phyloP scores from a whole-genome alignment of 2,797 vertebrate species.

The Anisognathus igniventris region DNA sequence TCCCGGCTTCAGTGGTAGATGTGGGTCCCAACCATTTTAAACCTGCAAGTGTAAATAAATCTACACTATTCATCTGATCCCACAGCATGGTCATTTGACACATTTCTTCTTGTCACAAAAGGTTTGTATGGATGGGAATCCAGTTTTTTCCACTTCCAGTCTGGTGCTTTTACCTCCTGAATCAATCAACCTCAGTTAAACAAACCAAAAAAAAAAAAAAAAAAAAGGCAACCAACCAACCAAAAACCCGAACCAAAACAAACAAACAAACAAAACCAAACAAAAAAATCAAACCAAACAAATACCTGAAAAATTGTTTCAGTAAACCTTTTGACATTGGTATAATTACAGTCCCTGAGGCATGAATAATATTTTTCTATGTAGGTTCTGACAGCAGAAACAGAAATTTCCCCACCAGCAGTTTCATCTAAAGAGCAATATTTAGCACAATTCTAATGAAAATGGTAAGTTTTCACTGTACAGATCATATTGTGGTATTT shows the following conservation, averaged over 20 bases:
- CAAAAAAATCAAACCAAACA: neutral
- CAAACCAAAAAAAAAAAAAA: neutral
- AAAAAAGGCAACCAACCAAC: neutral
- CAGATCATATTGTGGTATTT: neutral
- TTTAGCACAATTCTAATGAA: neutral
- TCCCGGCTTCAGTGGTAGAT: neutral
- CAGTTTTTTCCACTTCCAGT: neutral
- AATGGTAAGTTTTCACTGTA: neutral
- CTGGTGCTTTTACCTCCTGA: neutral
- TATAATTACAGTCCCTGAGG: neutral
- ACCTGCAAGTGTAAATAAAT: neutral
- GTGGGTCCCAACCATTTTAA: neutral
- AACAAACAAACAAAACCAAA: neutral
- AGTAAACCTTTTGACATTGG: neutral
- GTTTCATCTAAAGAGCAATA: neutral
- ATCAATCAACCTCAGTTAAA: neutral
- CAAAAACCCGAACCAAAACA: no score
- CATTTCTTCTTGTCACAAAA: neutral
- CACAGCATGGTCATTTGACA: neutral
- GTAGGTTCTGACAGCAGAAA: neutral
- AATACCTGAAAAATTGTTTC: neutral
- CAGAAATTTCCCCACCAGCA: neutral
- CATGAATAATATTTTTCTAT: neutral
- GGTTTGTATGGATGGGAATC: neutral
- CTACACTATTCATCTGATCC: neutral